Percentiles rank a stretch among this genome's conserved stretches.
Evolutionary conservation across 2,113 vertebrate species (phyloP).

Genomic region (Todiramphus chloris): DNA sequence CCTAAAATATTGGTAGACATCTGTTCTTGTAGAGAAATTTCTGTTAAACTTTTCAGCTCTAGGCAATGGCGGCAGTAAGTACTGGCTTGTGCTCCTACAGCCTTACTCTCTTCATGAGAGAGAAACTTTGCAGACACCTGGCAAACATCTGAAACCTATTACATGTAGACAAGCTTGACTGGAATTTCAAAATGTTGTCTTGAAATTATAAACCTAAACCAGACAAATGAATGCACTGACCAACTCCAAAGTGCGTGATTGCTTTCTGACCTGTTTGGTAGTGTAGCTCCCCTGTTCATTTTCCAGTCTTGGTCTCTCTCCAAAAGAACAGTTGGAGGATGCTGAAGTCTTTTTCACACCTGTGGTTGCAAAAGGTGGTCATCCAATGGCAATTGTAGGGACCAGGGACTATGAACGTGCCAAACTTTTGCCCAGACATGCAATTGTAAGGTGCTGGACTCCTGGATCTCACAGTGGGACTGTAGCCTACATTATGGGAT

Average conservation of each 20-base stretch:
- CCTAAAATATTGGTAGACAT: background rate
- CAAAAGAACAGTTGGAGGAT: background rate
- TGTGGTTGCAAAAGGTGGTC: background rate
- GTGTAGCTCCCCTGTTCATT: background rate
- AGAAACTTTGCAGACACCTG: background rate
- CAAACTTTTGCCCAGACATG: background rate
- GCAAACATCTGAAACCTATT: background rate
- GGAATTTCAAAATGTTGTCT: background rate
- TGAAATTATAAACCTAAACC: background rate
- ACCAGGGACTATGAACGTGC: background rate
- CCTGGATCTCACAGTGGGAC: background rate
- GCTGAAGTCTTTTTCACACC: background rate
- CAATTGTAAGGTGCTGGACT: background rate
- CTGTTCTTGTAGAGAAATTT: background rate
- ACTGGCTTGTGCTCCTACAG: background rate
- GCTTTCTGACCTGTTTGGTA: background rate
- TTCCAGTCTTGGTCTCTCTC: background rate
- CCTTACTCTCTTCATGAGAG: background rate
- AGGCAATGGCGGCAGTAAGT: background rate
- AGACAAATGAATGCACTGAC: background rate
- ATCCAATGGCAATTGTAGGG: accelerated
- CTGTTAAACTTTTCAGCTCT: background rate
- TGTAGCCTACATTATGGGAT: background rate
- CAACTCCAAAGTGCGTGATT: background rate
- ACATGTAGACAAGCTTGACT: background rate